Base-by-base conservation (phyloP, 2,797 vertebrate genomes). In the Anolis apletophallus region DNA sequence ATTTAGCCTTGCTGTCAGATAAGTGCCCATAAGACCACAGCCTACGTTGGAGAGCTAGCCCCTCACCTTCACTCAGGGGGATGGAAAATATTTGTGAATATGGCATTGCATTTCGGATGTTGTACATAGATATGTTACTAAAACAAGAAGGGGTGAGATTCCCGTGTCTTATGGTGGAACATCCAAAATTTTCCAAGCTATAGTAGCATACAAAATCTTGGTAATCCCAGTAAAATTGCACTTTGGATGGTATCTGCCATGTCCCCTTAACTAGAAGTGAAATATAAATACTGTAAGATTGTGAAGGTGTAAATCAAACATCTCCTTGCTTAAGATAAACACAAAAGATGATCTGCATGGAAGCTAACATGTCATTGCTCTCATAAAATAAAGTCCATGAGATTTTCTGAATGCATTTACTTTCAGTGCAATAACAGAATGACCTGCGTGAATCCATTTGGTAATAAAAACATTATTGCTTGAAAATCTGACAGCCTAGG, bases 391-490 rank as follows among this genome's bases (percentile, higher is more conserved):
- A 14, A 14, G n/a, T 50, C 21, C 9, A 5, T 34, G 7, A 36
- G 29, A 57, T 69, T 77, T 75, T 57, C 52, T 55, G 26, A 26
- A 26, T 19, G 23, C 69, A 67, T 23, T 68, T 64, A 64, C 16
- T 64, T 34, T 52, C 6, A 0, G 8, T 0, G 34, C 3, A 81
- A 26, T 40, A 81, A 84, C 1, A 14, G 84, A 68, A 85, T 21
- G 75, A 55, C 55, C 64, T 57, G 50, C 32, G 67, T 85, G 80
- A 23, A 76, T 14, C 32, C 52, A 40, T 1, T 1, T 13, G 46
- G 23, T 50, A 79, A 82, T 16, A 68, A 90, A 87, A 57, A 82
- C 19, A 10, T 83, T 32, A 61, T 67, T 80, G 87, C 86, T 67
- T 8, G 1, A 17, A 26, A 91, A 90, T 80, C 7, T 81, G 67